Evolutionary conservation across 1,140 invertebrate species (phyloP).

Genomic region (Eriocheir sinensis): DNA sequence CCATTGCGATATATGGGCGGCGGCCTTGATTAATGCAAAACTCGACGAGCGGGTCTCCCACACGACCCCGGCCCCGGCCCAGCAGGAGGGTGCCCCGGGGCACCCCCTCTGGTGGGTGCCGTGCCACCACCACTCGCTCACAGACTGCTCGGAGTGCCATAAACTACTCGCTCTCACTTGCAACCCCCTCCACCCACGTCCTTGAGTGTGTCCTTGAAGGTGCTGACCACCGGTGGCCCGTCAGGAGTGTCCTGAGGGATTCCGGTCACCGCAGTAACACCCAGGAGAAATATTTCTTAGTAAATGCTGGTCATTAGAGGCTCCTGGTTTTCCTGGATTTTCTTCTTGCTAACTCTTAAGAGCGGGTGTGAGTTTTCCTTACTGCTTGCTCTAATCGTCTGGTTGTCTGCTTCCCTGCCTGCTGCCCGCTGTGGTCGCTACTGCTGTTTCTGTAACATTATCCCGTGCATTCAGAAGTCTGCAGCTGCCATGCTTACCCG

Average conservation of each 20-base stretch:
- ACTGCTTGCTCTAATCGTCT: constrained; percentile 7
- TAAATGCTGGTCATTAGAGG: constrained; percentile 46
- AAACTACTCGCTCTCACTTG: neutral
- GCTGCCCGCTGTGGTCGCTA: constrained; percentile 44
- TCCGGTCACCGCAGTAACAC: neutral
- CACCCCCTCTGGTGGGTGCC: constrained; percentile 33
- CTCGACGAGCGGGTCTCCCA: neutral
- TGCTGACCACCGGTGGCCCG: neutral
- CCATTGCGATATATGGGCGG: too few species aligned
- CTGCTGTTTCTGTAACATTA: constrained; percentile 59
- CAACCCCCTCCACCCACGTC: neutral
- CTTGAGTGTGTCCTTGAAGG: neutral
- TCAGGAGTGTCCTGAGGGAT: neutral
- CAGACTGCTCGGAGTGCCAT: neutral
- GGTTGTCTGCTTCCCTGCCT: constrained; percentile 48
- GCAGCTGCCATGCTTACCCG: constrained; percentile 57
- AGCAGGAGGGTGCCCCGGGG: neutral
- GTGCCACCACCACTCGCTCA: constrained; percentile 15
- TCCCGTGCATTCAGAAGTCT: constrained; percentile 58
- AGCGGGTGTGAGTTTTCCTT: constrained; percentile 3
- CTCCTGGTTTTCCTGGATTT: constrained; percentile 48
- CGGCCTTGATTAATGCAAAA: neutral
- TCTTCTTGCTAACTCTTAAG: constrained; percentile 68
- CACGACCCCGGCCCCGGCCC: neutral
- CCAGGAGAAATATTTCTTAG: neutral